Conservation (phyloP, 2,113 vertebrate species). For the Scomber colias region DNA sequence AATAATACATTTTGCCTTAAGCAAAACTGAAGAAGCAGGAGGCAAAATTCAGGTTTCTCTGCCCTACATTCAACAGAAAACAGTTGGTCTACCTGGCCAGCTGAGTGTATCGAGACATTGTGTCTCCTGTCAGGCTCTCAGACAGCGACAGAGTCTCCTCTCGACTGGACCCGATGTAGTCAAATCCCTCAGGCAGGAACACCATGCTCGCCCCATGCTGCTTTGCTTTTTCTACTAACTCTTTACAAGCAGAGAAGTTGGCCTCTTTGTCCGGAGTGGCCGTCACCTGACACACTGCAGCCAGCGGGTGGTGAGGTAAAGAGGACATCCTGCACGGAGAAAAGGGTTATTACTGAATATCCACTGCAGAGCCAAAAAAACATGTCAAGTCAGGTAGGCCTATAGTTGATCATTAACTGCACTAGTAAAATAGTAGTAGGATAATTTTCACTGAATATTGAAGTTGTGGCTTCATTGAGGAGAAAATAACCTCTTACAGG, state of each 20-base stretch:
- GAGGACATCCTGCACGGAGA: slow-evolving; percentile 76
- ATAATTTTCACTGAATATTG: background rate
- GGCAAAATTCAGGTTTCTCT: no score
- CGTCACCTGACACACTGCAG: slow-evolving; percentile 91
- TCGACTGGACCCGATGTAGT: slow-evolving; percentile 87
- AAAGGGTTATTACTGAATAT: background rate
- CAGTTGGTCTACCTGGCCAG: slow-evolving; percentile 86
- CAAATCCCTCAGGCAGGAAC: slow-evolving; percentile 93
- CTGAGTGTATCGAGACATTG: slow-evolving; percentile 80
- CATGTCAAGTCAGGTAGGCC: fast-evolving
- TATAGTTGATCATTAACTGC: slow-evolving; percentile 33
- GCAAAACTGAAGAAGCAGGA: no score
- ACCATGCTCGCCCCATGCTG: slow-evolving; percentile 84
- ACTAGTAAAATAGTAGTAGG: background rate
- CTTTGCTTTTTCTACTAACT: slow-evolving; percentile 87
- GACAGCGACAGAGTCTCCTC: slow-evolving; percentile 88
- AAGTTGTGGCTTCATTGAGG: background rate
- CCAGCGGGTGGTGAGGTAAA: slow-evolving; percentile 74
- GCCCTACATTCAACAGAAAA: fast-evolving
- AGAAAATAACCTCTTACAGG: background rate
- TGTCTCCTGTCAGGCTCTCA: slow-evolving; percentile 86
- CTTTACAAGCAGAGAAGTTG: slow-evolving; percentile 84
- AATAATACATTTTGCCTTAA: no score
- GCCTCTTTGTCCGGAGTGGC: slow-evolving; percentile 88
- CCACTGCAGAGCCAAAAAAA: background rate